Conservation (phyloP, 2,797 vertebrate species). For the Malacoctenus gilli region DNA sequence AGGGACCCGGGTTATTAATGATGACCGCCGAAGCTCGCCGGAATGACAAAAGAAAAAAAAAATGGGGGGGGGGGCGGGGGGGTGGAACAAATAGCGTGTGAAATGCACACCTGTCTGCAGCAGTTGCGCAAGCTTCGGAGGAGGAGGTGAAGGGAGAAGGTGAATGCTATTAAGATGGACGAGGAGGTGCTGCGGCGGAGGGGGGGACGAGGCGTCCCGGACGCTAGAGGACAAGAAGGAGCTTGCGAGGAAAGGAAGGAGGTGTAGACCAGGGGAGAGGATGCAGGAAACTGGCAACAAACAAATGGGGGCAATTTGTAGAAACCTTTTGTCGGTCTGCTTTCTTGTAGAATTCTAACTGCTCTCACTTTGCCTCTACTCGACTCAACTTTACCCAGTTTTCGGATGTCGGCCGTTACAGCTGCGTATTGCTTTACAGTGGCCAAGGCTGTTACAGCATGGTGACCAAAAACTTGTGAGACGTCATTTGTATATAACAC, state of each 20-base stretch:
- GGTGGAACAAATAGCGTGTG: constrained; percentile 72
- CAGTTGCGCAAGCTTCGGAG: constrained; percentile 36
- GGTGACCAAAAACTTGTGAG: too few relatives aligned
- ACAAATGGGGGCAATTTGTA: too few relatives aligned
- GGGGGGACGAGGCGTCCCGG: constrained; percentile 2
- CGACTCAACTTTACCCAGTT: too few relatives aligned
- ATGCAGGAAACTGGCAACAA: constrained; percentile 4
- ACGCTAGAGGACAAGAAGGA: constrained; percentile 19
- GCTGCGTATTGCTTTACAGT: too few relatives aligned
- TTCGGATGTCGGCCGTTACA: too few relatives aligned
- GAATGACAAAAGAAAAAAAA: constrained; percentile 70
- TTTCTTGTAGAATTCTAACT: too few relatives aligned
- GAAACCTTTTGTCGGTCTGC: too few relatives aligned
- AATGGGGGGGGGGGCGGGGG: too few relatives aligned
- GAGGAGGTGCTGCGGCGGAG: constrained; percentile 17
- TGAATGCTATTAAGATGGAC: constrained; percentile 52
- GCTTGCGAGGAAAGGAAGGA: constrained; percentile 1
- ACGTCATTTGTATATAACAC: too few relatives aligned
- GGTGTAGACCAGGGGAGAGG: not conserved
- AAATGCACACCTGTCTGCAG: constrained; percentile 67
- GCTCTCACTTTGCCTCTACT: too few relatives aligned
- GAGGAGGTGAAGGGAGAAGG: constrained; percentile 38
- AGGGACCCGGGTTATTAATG: constrained; percentile 69
- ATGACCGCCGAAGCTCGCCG: constrained; percentile 59
- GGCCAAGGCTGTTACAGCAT: too few relatives aligned